Evolutionary conservation across 2,888 invertebrate species (phyloP), one percentile per base, ranked within the genome.

Genomic region (Piscicola geometra): DNA sequence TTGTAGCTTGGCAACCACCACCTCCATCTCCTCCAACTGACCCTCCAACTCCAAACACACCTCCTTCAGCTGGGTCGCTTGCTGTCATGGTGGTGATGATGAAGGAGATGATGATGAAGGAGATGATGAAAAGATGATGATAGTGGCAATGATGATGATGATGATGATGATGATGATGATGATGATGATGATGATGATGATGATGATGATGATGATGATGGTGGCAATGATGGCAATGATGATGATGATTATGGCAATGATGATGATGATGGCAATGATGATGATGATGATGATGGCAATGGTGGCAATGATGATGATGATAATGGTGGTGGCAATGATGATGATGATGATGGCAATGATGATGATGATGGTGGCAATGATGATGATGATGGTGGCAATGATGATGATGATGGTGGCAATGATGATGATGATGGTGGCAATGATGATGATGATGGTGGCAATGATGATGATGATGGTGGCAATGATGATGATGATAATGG

Each of bases 361-460:
- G 75, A 68, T 75, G 67, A 68, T 68, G 75, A 68, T 68, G 68
- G 64, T 47, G 75, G 68, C 47, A 64, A 47, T 75, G 73, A 73
- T 60, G 64, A 64, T 73, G 52, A 72, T 47, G 50, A 72, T 47
- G 72, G 41, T 47, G 50, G 56, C 56, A 15, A 35, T 60, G 73
- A 73, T 73, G 73, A 73, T 56, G 73, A 73, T 9, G 73, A 73
- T 64, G 60, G n/a, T 56, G 60, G n/a, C n/a, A 21, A 25, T 25
- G 25, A 25, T 56, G 60, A 56, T 56, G 60, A 5, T 56, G 60
- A 56, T 56, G 60, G n/a, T 56, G 25, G 41, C 15, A 41, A 15
- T 41, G 15, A 15, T 41, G 41, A 15, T 41, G 15, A 15, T 15
- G 15, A 41, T 15, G 15, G 41, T 41, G 15, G 41, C 15, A 41